Evolutionary conservation across 1,140 invertebrate species (phyloP).

Genomic region (Coptotermes formosanus): DNA sequence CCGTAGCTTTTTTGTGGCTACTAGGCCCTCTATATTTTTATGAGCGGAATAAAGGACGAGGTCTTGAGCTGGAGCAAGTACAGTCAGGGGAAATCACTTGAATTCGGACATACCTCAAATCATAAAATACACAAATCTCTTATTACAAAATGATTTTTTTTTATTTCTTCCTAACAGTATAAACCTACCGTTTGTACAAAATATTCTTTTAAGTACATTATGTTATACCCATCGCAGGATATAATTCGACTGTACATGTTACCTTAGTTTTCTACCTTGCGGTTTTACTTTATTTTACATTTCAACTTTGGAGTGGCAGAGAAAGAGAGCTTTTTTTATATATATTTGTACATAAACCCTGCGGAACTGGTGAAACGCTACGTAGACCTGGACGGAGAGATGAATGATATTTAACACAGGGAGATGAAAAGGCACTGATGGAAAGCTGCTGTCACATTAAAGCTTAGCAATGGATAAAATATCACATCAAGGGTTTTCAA

Average conservation of each 20-base stretch:
- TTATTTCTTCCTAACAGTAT: constrained; percentile 3
- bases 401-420: background rate
- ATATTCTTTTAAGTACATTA: constrained; percentile 8
- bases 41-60: background rate
- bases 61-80: background rate
- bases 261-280: background rate
- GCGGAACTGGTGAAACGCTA: background rate
- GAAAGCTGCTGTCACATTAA: background rate
- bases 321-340: background rate
- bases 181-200: constrained; percentile 7
- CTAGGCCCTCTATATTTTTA: background rate
- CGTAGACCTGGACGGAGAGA: background rate
- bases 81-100: background rate
- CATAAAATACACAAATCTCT: background rate
- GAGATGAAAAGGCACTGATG: background rate
- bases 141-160: background rate
- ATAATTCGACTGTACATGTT: background rate
- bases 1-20: constrained; percentile 9
- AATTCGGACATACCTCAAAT: background rate
- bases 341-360: background rate
- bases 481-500: background rate
- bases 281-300: constrained; percentile 17
- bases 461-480: background rate
- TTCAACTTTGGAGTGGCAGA: background rate
- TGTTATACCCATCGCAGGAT: background rate